These are phyloP conservation scores for Chrysolina oricalcia DNA, from an alignment of 2,888 invertebrate species.

Conservation along the genomic window DNA sequence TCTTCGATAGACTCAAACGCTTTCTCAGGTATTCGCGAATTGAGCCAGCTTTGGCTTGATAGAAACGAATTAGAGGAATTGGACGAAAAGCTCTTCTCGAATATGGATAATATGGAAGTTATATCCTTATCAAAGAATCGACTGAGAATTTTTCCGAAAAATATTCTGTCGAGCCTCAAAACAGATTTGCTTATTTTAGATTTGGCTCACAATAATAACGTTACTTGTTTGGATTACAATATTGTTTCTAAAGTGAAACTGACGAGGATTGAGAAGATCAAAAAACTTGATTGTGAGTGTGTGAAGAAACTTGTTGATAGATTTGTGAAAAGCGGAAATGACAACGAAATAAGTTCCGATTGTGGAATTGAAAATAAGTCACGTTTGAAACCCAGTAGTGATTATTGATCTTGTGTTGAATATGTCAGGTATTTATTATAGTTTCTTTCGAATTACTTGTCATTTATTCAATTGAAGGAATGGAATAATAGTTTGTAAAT, in stretches of 20 bases:
- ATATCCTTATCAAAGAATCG: slow-evolving; percentile 53
- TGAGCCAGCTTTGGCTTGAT: slow-evolving; percentile 60
- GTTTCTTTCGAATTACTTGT: neutral
- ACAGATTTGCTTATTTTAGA: slow-evolving; percentile 48
- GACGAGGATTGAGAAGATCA: slow-evolving; percentile 44
- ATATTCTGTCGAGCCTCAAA: slow-evolving; percentile 44
- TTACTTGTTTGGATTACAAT: slow-evolving; percentile 52
- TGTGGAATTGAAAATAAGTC: slow-evolving; percentile 24
- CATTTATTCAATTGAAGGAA: neutral
- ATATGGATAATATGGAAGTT: slow-evolving; percentile 48
- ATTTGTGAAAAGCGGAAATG: slow-evolving; percentile 27
- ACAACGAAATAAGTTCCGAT: slow-evolving; percentile 49
- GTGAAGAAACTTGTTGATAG: slow-evolving; percentile 35
- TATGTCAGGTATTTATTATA: slow-evolving; percentile 17
- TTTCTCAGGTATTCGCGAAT: slow-evolving; percentile 52
- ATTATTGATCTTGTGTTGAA: neutral
- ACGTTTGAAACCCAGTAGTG: neutral
- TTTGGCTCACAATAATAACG: slow-evolving; percentile 49
- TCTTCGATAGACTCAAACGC: slow-evolving; percentile 52
- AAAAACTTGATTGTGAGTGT: slow-evolving; percentile 51
- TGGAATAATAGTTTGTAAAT: too few species aligned
- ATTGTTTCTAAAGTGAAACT: slow-evolving; percentile 49
- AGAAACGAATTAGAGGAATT: slow-evolving; percentile 57
- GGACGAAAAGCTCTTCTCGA: slow-evolving; percentile 50
- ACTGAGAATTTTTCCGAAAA: slow-evolving; percentile 44